Percentiles rank a stretch among this genome's conserved stretches.
phyloP scores from a whole-genome alignment of 2,113 vertebrate species.

The Pycnonotus jocosus region DNA sequence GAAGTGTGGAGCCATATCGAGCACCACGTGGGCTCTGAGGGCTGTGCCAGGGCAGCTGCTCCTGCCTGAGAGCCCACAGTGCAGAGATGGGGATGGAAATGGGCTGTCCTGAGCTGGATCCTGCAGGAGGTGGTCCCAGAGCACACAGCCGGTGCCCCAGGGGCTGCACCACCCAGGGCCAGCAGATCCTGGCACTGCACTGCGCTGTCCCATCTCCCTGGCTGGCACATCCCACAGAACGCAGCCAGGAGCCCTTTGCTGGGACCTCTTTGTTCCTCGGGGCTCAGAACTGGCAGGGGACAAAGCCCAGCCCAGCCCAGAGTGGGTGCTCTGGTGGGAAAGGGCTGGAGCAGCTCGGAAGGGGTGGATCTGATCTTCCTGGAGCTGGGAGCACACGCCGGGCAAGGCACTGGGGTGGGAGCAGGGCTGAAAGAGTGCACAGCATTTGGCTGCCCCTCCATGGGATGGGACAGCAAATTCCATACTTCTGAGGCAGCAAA shows the following conservation, averaged over 20 bases:
- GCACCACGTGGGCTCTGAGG: background rate
- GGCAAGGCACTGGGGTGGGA: background rate
- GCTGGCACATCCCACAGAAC: rapidly evolving
- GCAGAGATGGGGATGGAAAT: background rate
- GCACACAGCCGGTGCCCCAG: rapidly evolving
- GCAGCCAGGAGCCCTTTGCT: background rate
- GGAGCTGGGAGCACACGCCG: background rate
- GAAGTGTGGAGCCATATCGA: background rate
- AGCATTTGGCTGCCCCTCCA: background rate
- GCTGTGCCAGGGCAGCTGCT: background rate
- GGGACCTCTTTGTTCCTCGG: rapidly evolving
- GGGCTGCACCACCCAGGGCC: background rate
- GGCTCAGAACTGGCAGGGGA: background rate
- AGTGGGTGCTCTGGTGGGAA: rapidly evolving
- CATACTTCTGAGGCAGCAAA: background rate
- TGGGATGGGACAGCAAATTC: background rate
- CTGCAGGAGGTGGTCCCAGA: background rate
- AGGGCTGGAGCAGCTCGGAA: background rate
- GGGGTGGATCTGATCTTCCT: background rate
- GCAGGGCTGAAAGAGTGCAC: background rate
- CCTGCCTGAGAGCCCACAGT: background rate
- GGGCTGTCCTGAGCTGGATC: background rate
- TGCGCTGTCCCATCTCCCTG: rapidly evolving
- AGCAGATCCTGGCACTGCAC: rapidly evolving
- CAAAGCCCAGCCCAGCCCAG: background rate